Percentiles rank a stretch among this genome's conserved stretches.
phyloP scores from a whole-genome alignment of 1,140 invertebrate species.

The Pararge aegeria region DNA sequence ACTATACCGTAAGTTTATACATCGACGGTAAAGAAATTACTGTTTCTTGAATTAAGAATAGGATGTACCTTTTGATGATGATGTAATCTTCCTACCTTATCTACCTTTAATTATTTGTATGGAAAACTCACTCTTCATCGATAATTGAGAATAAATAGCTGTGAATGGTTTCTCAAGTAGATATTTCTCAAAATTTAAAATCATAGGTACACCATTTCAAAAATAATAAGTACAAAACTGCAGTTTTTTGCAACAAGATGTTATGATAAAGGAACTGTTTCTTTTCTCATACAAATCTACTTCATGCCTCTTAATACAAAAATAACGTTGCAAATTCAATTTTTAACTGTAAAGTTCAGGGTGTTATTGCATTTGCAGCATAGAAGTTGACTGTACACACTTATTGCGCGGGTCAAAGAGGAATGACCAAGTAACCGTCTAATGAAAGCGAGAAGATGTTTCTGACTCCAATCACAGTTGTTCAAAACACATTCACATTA shows the following conservation, averaged over 20 bases:
- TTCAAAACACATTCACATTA: slow-evolving; percentile 67
- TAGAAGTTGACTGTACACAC: slow-evolving; percentile 34
- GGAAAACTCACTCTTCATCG: too few species aligned
- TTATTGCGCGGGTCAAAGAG: slow-evolving; percentile 66
- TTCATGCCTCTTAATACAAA: neutral
- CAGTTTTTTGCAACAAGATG: too few species aligned
- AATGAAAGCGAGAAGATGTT: slow-evolving; percentile 67
- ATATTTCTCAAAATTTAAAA: too few species aligned
- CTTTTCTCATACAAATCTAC: neutral
- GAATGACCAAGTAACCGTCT: slow-evolving; percentile 72
- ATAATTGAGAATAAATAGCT: too few species aligned
- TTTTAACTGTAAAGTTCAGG: neutral
- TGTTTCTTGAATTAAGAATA: neutral
- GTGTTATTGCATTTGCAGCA: slow-evolving; percentile 20
- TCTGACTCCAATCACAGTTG: slow-evolving; percentile 68
- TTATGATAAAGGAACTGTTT: neutral
- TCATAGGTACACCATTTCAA: too few species aligned
- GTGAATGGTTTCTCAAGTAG: too few species aligned
- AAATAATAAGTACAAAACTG: too few species aligned
- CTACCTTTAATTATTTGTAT: too few species aligned
- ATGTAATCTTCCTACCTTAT: slow-evolving; percentile 23
- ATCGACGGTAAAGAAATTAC: neutral
- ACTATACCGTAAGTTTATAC: slow-evolving; percentile 52
- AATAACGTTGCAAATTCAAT: neutral
- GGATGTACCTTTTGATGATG: neutral